These are phyloP conservation scores for Thalassophryne amazonica DNA, from an alignment of 2,797 vertebrate genomes.

Conservation along the genomic window DNA sequence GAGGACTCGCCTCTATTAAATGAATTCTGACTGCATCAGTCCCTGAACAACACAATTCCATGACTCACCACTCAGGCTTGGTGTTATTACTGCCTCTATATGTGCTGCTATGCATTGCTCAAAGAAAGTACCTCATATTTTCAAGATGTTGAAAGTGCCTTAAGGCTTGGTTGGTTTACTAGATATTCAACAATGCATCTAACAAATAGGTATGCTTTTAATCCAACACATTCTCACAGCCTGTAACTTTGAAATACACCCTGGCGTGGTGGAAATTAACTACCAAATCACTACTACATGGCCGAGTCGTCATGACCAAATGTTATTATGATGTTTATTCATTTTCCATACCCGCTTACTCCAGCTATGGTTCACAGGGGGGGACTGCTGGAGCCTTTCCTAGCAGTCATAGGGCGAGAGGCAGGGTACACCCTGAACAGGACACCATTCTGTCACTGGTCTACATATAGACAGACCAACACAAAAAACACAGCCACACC, in stretches of 20 bases:
- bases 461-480: too few species aligned
- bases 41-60: conserved; percentile 25
- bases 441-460: too few species aligned
- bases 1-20: conserved; percentile 42
- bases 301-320: too few species aligned
- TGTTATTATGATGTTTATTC: too few species aligned
- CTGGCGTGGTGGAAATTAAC: not conserved
- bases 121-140: conserved; percentile 14
- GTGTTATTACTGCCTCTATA: conserved; percentile 11
- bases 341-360: too few species aligned
- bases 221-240: not conserved
- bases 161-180: not conserved
- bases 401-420: too few species aligned
- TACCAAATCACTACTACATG: too few species aligned
- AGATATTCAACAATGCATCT: conserved; percentile 3
- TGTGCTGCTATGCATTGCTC: not conserved
- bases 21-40: conserved; percentile 35
- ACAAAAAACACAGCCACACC: too few species aligned
- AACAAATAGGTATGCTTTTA: not conserved
- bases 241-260: not conserved
- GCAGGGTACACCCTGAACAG: too few species aligned
- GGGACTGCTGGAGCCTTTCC: too few species aligned
- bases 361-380: too few species aligned
- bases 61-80: conserved; percentile 43
- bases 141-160: conserved; percentile 18